Evolutionary conservation across 2,888 invertebrate genomes (phyloP).

Genomic region (Drosophila algonquin): DNA sequence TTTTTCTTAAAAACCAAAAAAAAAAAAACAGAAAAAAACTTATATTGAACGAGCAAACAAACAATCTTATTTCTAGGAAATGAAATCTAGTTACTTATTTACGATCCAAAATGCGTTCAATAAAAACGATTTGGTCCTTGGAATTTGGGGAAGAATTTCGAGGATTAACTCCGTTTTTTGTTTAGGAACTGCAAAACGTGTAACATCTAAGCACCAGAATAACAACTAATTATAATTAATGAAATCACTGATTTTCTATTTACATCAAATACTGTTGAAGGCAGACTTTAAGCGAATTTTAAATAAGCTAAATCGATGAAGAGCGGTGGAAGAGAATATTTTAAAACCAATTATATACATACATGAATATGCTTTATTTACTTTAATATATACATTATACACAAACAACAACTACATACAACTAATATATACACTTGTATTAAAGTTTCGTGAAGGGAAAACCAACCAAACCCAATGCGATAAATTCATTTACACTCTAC

Average conservation of each 20-base stretch:
- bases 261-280: conserved; percentile 72
- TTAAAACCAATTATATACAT: conserved; percentile 66
- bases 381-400: conserved; percentile 73
- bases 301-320: conserved; percentile 55
- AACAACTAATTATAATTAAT: conserved; percentile 32
- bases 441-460: conserved; percentile 50
- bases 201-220: conserved; percentile 52
- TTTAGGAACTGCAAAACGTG: conserved; percentile 35
- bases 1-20: conserved; percentile 62
- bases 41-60: conserved; percentile 60
- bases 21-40: conserved; percentile 37
- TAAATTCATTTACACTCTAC: conserved; percentile 73
- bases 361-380: conserved; percentile 79
- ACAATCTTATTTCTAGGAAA: conserved; percentile 71
- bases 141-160: conserved; percentile 84
- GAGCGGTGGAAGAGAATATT: conserved; percentile 50
- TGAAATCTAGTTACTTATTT: conserved; percentile 39
- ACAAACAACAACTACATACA: conserved; percentile 48
- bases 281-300: conserved; percentile 75
- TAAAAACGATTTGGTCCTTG: conserved; percentile 81
- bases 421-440: conserved; percentile 62
- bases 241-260: conserved; percentile 72
- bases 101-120: conserved; percentile 23
- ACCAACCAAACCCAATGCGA: conserved; percentile 51
- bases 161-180: conserved; percentile 80